These are phyloP conservation scores for Cebidichthys violaceus DNA, from an alignment of 2,113 vertebrate genomes.

Conservation along the genomic window DNA sequence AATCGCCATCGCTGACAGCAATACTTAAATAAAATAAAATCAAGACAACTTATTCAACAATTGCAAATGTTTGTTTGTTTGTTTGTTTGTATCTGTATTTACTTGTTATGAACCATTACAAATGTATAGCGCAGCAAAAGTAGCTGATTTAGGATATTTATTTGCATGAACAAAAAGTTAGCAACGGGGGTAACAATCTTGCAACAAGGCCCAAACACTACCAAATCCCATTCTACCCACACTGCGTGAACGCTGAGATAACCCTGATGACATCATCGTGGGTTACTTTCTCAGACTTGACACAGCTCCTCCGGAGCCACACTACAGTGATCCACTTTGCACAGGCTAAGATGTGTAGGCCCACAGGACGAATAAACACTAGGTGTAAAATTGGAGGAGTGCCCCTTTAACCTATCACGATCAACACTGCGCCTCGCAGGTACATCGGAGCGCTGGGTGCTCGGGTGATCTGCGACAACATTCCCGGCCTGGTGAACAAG, in stretches of 20 bases:
- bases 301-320: neutral
- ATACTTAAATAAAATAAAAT: neutral
- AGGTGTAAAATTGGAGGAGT: neutral
- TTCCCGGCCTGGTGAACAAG: conserved; percentile 97
- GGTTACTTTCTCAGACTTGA: neutral
- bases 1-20: neutral
- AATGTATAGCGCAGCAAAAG: neutral
- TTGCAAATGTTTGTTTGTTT: neutral
- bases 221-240: neutral
- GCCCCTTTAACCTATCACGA: neutral
- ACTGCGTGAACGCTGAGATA: neutral
- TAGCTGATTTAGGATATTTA: neutral
- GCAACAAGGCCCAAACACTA: neutral
- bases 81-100: neutral
- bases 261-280: neutral
- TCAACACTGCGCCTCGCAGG: conserved; percentile 78
- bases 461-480: conserved; percentile 97
- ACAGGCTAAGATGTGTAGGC: accelerated
- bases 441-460: conserved; percentile 97
- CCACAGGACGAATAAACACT: neutral
- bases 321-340: neutral
- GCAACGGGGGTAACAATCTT: neutral
- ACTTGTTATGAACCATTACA: neutral
- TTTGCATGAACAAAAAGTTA: neutral
- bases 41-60: neutral